A percentile compares a stretch with the other conserved stretches of the same genome.
Evolutionary conservation across 2,113 vertebrate genomes (phyloP).

Genomic region (Pelecanoides urinatrix): DNA sequence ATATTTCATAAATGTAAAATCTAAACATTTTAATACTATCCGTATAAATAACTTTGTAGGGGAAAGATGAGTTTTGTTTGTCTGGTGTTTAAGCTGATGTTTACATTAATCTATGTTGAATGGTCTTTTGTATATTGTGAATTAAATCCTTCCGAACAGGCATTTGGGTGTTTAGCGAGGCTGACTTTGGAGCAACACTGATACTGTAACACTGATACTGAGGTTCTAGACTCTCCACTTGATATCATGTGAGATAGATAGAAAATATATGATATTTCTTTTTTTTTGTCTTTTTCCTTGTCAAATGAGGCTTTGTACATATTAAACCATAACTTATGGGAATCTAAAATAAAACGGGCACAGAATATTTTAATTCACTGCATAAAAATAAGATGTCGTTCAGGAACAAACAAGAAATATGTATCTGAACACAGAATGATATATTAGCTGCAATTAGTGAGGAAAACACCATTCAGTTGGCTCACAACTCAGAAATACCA

Average conservation of each 20-base stretch:
- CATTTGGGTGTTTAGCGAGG: background rate
- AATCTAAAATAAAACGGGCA: background rate
- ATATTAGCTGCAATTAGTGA: background rate
- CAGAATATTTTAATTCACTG: background rate
- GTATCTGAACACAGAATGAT: background rate
- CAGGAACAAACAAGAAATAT: background rate
- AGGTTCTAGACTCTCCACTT: background rate
- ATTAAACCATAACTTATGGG: background rate
- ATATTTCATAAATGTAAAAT: background rate
- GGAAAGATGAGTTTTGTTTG: background rate
- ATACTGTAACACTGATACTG: background rate
- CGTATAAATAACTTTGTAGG: background rate
- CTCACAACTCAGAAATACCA: background rate
- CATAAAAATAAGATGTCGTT: background rate
- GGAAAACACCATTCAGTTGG: background rate
- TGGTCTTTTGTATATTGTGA: background rate
- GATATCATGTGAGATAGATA: background rate
- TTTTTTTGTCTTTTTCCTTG: background rate
- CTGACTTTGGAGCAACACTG: background rate
- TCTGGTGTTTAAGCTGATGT: background rate
- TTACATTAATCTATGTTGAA: background rate
- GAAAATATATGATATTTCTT: background rate
- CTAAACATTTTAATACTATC: background rate
- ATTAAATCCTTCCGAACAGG: background rate
- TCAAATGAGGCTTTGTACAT: background rate